Conservation (phyloP, 2,888 invertebrate genomes). For the Liopterus haemorrhoidalis region DNA sequence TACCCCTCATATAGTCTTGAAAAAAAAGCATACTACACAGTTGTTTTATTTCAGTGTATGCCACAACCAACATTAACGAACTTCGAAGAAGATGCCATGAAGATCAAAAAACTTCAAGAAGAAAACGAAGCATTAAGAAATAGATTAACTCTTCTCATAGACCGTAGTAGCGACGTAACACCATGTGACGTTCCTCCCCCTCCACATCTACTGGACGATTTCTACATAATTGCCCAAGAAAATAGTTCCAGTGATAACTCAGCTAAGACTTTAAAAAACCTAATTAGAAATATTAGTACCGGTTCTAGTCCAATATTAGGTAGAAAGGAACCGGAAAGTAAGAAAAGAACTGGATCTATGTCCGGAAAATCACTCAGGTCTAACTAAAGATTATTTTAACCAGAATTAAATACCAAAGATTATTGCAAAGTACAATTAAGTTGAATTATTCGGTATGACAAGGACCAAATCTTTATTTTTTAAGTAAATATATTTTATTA, state of each 20-base stretch:
- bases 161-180: conserved; percentile 49
- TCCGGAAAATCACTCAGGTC: conserved; percentile 22
- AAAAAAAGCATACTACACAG: too few relatives aligned
- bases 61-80: conserved; percentile 79
- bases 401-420: too few relatives aligned
- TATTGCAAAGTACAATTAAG: too few relatives aligned
- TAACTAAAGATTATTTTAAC: conserved; percentile 14
- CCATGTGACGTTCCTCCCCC: conserved; percentile 64
- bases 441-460: too few relatives aligned
- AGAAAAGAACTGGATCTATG: conserved; percentile 42
- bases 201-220: conserved; percentile 81
- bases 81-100: conserved; percentile 78
- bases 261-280: conserved; percentile 68
- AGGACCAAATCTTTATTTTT: too few relatives aligned
- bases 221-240: conserved; percentile 82
- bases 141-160: conserved; percentile 50
- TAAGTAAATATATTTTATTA: too few relatives aligned
- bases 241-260: conserved; percentile 56
- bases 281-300: conserved; percentile 75
- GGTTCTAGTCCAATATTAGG: conserved; percentile 74
- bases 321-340: conserved; percentile 56
- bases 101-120: conserved; percentile 75
- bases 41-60: conserved; percentile 59
- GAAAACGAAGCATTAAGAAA: conserved; percentile 69
- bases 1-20: too few relatives aligned